Evolutionary conservation across 2,113 vertebrate genomes (phyloP).

Genomic region (Hippocampus abdominalis): DNA sequence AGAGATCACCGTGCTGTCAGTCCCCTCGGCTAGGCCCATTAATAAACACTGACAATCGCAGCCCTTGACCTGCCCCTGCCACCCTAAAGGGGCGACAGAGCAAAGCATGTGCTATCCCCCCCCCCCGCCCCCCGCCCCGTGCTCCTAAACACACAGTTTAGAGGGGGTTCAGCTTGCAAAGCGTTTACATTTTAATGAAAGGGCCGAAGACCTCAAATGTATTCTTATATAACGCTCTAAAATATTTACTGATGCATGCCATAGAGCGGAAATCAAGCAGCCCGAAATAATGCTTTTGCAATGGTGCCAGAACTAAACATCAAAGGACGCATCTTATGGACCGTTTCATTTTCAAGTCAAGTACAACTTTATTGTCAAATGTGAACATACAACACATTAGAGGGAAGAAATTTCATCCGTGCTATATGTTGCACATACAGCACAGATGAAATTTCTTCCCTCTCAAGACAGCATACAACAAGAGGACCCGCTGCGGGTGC

Average conservation of each 20-base stretch:
- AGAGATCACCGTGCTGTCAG: slow-evolving; percentile 63
- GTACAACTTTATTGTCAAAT: no score
- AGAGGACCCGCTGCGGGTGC: no score
- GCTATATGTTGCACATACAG: no score
- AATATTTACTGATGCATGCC: slow-evolving; percentile 11
- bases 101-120: slow-evolving; percentile 14
- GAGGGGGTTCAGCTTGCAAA: slow-evolving; percentile 2
- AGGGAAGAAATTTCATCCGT: no score
- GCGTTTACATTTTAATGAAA: slow-evolving; percentile 30
- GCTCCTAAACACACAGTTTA: slow-evolving; percentile 5
- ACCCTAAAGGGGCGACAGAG: slow-evolving; percentile 33
- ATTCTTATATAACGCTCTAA: slow-evolving; percentile 18
- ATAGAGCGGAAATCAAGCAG: slow-evolving; percentile 1
- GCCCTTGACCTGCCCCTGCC: slow-evolving; percentile 67
- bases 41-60: slow-evolving; percentile 70
- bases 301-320: not conserved
- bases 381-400: no score
- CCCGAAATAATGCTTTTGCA: slow-evolving; percentile 1
- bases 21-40: slow-evolving; percentile 61
- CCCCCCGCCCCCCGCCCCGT: no score
- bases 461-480: no score
- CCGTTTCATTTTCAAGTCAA: not conserved
- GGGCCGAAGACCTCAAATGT: not conserved
- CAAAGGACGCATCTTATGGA: not conserved
- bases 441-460: no score